Evolutionary conservation across 2,113 vertebrate species (phyloP).

Genomic region (Cepphus grylle): DNA sequence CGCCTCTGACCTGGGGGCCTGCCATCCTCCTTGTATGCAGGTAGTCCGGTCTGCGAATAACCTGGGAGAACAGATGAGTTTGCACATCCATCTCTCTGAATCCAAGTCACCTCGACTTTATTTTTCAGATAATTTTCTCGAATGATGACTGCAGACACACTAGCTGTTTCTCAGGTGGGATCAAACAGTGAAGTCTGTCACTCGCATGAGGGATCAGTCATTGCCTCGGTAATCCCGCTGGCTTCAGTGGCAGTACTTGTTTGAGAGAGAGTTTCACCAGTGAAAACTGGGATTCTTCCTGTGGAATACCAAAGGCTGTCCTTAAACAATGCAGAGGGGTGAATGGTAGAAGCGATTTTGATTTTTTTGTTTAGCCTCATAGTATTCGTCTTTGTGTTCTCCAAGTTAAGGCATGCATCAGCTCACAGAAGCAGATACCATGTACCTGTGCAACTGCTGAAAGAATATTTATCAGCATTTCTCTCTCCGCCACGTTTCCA

Average conservation of each 20-base stretch:
- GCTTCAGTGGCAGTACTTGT: neutral
- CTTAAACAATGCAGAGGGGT: neutral
- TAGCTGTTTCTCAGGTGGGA: neutral
- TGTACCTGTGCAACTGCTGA: neutral
- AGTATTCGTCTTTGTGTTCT: neutral
- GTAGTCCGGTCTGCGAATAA: neutral
- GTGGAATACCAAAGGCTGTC: neutral
- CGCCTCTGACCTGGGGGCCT: neutral
- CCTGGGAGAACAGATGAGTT: neutral
- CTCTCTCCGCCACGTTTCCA: neutral
- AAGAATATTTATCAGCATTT: neutral
- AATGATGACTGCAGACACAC: fast-evolving
- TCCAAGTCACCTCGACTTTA: neutral
- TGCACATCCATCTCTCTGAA: neutral
- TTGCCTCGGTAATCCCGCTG: fast-evolving
- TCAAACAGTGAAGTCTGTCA: fast-evolving
- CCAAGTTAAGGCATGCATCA: neutral
- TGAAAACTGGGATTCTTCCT: neutral
- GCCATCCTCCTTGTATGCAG: neutral
- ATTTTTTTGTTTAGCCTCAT: neutral
- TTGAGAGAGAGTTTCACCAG: neutral
- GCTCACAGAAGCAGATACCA: neutral
- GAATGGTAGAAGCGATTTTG: neutral
- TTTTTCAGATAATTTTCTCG: neutral
- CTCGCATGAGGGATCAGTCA: fast-evolving